These are phyloP conservation scores for Artibeus jamaicensis DNA, from an alignment of 2,797 vertebrate species.

Conservation along the genomic window DNA sequence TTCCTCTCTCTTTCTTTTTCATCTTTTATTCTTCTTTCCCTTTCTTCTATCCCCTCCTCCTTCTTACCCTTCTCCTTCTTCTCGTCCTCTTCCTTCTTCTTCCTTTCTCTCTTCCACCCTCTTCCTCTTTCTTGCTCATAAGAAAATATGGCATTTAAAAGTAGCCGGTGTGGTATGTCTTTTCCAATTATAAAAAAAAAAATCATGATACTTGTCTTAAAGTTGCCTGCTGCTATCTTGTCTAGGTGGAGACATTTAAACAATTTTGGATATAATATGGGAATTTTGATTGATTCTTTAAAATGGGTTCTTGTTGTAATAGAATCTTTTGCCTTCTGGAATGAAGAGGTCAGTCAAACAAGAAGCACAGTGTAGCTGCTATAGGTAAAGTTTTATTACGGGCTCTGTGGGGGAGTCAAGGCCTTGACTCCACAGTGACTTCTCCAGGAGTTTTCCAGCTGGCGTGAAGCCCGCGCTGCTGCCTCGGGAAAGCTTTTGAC, in stretches of 20 bases:
- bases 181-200: neutral
- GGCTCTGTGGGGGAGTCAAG: neutral
- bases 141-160: neutral
- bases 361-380: neutral
- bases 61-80: neutral
- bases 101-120: no score
- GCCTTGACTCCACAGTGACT: neutral
- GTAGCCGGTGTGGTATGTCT: neutral
- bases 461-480: fast-evolving
- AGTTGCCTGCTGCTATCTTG: neutral
- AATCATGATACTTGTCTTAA: neutral
- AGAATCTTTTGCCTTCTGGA: neutral
- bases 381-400: neutral
- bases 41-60: neutral
- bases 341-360: neutral
- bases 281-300: neutral
- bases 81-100: neutral
- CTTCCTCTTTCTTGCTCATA: neutral
- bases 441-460: neutral
- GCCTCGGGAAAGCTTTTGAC: neutral
- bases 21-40: neutral
- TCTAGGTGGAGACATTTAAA: neutral
- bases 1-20: neutral
- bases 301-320: neutral
- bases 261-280: neutral